These are phyloP conservation scores for Drosophila insularis DNA, from an alignment of 1,140 invertebrate species.

Conservation along the genomic window DNA sequence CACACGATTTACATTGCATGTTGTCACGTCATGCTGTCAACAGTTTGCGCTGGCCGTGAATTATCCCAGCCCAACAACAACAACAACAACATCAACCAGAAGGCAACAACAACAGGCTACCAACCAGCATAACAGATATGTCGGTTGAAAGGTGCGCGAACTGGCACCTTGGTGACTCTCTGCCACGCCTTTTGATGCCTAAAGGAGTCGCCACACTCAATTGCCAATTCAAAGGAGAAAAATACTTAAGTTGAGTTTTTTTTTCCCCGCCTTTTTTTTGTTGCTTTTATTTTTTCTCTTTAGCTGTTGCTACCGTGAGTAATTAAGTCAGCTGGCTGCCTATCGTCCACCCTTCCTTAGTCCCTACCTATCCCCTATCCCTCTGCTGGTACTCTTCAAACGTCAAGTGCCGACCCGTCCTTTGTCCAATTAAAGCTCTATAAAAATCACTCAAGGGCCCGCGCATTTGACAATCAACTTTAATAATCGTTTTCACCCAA, in stretches of 20 bases:
- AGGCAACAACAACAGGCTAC: constrained; percentile 8
- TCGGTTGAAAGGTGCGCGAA: constrained; percentile 39
- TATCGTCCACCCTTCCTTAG: constrained; percentile 13
- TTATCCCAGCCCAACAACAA: constrained; percentile 27
- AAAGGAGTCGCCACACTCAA: not conserved
- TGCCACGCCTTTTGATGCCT: constrained; percentile 2
- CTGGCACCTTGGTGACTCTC: constrained; percentile 42
- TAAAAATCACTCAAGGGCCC: constrained; percentile 75
- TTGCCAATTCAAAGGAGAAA: not conserved
- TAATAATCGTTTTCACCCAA: constrained; percentile 52
- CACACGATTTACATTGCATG: constrained; percentile 79
- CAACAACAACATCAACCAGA: constrained; percentile 18
- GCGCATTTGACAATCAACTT: constrained; percentile 77
- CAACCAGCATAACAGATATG: constrained; percentile 41
- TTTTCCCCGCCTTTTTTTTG: not conserved
- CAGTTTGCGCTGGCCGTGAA: constrained; percentile 47
- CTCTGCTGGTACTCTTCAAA: constrained; percentile 54
- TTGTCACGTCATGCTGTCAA: constrained; percentile 80
- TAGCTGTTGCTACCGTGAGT: constrained; percentile 58
- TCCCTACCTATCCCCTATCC: constrained; percentile 12
- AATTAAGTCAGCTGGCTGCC: constrained; percentile 69
- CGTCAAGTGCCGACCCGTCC: constrained; percentile 27
- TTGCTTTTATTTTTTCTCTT: constrained; percentile 17
- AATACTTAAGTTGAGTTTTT: not conserved
- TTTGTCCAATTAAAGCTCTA: constrained; percentile 65